Evolutionary conservation across 2,797 vertebrate genomes (phyloP), one percentile per base, ranked within the genome.

Genomic region (Thalassophryne amazonica): DNA sequence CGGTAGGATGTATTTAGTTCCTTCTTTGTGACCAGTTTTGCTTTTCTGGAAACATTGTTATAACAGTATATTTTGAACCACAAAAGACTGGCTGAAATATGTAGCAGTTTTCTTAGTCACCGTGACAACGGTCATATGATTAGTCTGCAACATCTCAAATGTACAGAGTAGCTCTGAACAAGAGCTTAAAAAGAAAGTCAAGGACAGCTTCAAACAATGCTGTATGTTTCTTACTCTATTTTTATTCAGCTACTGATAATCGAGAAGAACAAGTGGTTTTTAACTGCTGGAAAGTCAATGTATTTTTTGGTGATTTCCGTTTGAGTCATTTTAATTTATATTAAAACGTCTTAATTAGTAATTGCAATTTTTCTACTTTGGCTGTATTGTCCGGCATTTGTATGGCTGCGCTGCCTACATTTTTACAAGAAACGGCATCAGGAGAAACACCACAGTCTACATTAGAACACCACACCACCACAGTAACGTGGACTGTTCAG

Each of bases 311-410:
- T 75, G 78, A 84, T 81, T 86, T 73, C 73, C 73, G 81, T 85
- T 84, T 68, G 70, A 42, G 61, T 82, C 65, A 59, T 87, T 86
- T 89, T 89, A 83, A 90, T 90, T 89, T 87, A 82, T 84, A 90
- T 87, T 89, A 92, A 91, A 91, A 88, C 78, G 79, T 84, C 77
- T 75, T 65, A 82, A n/a, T n/a, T n/a, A n/a, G n/a, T 28, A 64
- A 73, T 74, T 79, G 42, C 48, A 60, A 53, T 2, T 40, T 29
- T 36, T 47, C 4, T 8, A 13, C 52, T 22, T 21, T 6, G 2
- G 14, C 2, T 28, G 10, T 15, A 8, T 41, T 38, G 4, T 32
- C 10, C 28, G 9, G 3, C 3, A 6, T 17, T 16, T 31, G 7
- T 3, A 6, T n/a, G 11, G n/a, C 27, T 25, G 25, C 4, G 7